Conservation (phyloP, 2,797 vertebrate species). For the Gephyroberyx darwinii region DNA sequence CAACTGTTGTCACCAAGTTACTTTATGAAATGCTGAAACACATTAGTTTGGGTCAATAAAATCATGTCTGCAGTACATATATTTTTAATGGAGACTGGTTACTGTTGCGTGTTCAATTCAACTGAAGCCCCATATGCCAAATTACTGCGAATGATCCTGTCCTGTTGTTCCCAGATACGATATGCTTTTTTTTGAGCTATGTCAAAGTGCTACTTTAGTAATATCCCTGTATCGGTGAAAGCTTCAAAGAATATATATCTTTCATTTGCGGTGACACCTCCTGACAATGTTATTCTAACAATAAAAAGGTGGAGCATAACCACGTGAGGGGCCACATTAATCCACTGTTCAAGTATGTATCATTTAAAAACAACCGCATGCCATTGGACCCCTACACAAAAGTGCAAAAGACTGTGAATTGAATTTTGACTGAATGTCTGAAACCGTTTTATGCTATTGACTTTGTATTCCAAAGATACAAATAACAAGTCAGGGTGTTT, state of each 20-base stretch:
- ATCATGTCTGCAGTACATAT: constrained; percentile 19
- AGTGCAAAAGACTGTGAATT: constrained; percentile 75
- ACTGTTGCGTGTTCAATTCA: constrained; percentile 20
- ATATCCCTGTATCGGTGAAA: constrained; percentile 67
- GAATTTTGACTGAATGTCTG: constrained; percentile 42
- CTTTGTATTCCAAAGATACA: constrained; percentile 69
- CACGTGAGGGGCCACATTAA: constrained; percentile 26
- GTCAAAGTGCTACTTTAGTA: constrained; percentile 76
- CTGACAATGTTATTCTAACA: constrained; percentile 25
- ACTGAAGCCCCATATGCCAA: constrained; percentile 15
- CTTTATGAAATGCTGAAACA: constrained; percentile 24
- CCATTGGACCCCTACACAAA: constrained; percentile 58
- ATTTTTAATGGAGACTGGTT: constrained; percentile 6
- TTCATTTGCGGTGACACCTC: constrained; percentile 37
- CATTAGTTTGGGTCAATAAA: constrained; percentile 19
- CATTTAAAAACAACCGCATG: constrained; percentile 53
- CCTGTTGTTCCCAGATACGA: constrained; percentile 12
- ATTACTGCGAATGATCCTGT: constrained; percentile 25
- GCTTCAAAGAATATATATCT: constrained; percentile 44
- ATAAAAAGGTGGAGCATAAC: constrained; percentile 3
- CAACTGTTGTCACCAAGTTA: constrained; percentile 22
- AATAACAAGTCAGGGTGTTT: constrained; percentile 74
- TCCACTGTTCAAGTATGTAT: constrained; percentile 40
- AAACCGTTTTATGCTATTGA: constrained; percentile 54
- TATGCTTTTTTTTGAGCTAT: constrained; percentile 51